Percentiles rank a stretch among this genome's conserved stretches.
Evolutionary conservation across 2,888 invertebrate species (phyloP).

Genomic region (Athripsodes cinereus): DNA sequence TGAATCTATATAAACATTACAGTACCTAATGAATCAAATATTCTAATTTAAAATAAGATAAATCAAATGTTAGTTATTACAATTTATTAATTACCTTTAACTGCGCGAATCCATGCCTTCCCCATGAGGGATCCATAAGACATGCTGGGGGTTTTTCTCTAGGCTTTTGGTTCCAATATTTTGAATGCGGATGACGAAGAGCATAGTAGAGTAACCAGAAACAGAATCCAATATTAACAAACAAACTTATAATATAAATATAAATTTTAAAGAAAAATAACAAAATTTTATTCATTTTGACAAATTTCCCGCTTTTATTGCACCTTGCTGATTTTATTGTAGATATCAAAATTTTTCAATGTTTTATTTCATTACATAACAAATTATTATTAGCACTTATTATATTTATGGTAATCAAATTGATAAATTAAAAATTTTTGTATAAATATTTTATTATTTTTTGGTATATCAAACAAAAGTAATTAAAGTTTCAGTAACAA

Average conservation of each 20-base stretch:
- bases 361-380: too few species aligned
- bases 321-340: too few species aligned
- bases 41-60: too few species aligned
- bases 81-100: constrained; percentile 30
- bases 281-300: constrained; percentile 20
- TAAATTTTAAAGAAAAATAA: constrained; percentile 21
- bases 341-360: too few species aligned
- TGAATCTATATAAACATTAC: not conserved
- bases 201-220: constrained; percentile 16
- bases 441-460: too few species aligned
- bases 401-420: too few species aligned
- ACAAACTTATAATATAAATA: constrained; percentile 20
- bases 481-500: too few species aligned
- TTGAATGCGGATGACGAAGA: constrained; percentile 14
- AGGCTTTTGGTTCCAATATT: constrained; percentile 26
- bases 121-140: constrained; percentile 32
- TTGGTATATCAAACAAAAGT: too few species aligned
- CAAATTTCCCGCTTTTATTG: too few species aligned
- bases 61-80: not conserved
- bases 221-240: constrained; percentile 22
- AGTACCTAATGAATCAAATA: too few species aligned
- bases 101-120: constrained; percentile 33
- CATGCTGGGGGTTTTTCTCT: constrained; percentile 33
- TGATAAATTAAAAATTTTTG: too few species aligned
- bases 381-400: too few species aligned